A percentile compares a stretch with the other conserved stretches of the same genome.
Evolutionary conservation across 2,888 invertebrate species (phyloP).

Genomic region (Dryocosmus kuriphilus): DNA sequence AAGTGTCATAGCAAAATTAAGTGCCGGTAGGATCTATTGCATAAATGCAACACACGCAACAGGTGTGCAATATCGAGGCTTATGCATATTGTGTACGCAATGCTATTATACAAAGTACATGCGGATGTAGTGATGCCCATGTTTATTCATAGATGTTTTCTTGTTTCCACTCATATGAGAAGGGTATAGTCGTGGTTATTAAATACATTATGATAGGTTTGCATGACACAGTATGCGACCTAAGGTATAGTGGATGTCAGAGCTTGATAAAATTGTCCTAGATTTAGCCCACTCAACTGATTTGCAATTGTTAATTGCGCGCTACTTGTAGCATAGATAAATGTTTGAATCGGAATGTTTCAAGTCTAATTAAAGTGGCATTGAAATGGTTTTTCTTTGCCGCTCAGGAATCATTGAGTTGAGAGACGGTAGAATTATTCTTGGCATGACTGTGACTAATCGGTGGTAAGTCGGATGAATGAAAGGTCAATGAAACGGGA

Average conservation of each 20-base stretch:
- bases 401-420: constrained; percentile 16
- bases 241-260: not conserved
- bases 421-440: constrained; percentile 21
- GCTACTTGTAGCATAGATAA: not conserved
- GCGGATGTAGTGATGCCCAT: constrained; percentile 1
- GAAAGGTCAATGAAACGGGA: constrained; percentile 34
- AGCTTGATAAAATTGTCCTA: not conserved
- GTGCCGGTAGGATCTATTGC: constrained; percentile 9
- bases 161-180: not conserved
- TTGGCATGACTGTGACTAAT: constrained; percentile 23
- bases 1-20: constrained; percentile 28
- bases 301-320: constrained; percentile 6
- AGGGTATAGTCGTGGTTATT: not conserved
- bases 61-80: not conserved
- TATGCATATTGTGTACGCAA: not conserved
- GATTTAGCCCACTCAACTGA: not conserved
- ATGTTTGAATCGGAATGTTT: not conserved
- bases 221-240: not conserved
- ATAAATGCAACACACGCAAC: constrained; percentile 11
- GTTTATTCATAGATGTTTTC: constrained; percentile 30
- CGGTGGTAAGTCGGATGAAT: constrained; percentile 19
- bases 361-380: constrained; percentile 24
- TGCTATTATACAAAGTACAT: constrained; percentile 5
- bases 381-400: not conserved
- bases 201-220: constrained; percentile 11